A percentile compares a stretch with the other conserved stretches of the same genome.
Evolutionary conservation across 2,888 invertebrate genomes (phyloP).

Genomic region (Polia nebulosa): DNA sequence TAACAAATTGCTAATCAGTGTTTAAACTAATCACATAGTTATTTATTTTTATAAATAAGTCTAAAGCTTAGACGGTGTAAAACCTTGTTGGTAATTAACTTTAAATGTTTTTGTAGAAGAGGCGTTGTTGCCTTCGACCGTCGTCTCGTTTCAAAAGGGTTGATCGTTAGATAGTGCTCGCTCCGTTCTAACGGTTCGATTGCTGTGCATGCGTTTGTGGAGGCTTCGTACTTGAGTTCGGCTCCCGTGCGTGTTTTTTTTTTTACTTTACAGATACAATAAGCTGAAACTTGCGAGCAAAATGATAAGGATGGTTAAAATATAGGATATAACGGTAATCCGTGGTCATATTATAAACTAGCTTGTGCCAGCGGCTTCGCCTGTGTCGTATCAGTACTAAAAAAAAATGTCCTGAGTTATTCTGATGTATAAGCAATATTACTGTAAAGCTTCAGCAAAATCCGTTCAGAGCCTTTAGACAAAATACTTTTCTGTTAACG

Average conservation of each 20-base stretch:
- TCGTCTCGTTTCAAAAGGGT: constrained; percentile 90
- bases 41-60: no score
- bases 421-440: no score
- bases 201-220: constrained; percentile 81
- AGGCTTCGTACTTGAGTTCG: constrained; percentile 57
- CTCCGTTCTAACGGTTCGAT: constrained; percentile 82
- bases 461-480: no score
- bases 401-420: no score
- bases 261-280: background rate
- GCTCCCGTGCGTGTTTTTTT: constrained; percentile 39
- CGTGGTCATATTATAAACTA: no score
- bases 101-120: constrained; percentile 9
- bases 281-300: background rate
- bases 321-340: no score
- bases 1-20: no score
- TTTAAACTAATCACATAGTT: no score
- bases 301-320: background rate
- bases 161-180: constrained; percentile 87
- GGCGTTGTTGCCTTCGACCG: constrained; percentile 69
- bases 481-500: no score
- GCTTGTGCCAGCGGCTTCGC: no score
- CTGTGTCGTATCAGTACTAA: no score
- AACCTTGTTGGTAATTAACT: constrained; percentile 30
- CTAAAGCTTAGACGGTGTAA: background rate
- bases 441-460: no score